These are phyloP conservation scores for Heterodera carotae DNA, from an alignment of 1,140 invertebrate genomes.

Conservation along the genomic window DNA sequence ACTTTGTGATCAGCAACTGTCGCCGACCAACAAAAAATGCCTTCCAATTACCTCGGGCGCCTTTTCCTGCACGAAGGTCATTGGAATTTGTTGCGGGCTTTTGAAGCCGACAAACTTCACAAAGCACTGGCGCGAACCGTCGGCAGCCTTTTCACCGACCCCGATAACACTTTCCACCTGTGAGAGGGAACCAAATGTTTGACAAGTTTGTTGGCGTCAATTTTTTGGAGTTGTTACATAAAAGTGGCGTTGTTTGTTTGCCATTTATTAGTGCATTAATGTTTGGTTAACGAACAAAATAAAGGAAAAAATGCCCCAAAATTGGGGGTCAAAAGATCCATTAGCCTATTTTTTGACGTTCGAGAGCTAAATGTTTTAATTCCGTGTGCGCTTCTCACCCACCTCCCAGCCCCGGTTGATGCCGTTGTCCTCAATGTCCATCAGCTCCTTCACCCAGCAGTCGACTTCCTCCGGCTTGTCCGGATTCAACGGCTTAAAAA, in stretches of 20 bases:
- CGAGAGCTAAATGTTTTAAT: no score
- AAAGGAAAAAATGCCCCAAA: no score
- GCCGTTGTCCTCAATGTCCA: slow-evolving; percentile 21
- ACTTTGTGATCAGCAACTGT: neutral
- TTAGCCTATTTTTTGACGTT: no score
- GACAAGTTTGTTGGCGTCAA: no score
- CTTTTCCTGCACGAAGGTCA: neutral
- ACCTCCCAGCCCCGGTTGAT: slow-evolving; percentile 31
- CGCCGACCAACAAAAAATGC: neutral
- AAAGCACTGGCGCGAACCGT: neutral
- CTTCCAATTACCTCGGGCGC: slow-evolving; percentile 24
- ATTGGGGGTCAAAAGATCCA: no score
- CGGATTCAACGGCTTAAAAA: slow-evolving; percentile 19
- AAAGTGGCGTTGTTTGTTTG: neutral
- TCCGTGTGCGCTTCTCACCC: no score
- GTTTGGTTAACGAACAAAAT: neutral
- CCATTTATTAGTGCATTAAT: neutral
- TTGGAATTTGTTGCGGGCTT: slow-evolving; percentile 25
- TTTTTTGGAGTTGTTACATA: slow-evolving; percentile 1
- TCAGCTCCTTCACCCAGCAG: neutral
- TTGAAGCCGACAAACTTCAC: slow-evolving; percentile 30
- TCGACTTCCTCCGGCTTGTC: neutral
- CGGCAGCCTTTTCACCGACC: neutral
- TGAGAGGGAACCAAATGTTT: no score
- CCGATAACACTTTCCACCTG: slow-evolving; percentile 23